Evolutionary conservation across 1,140 invertebrate species (phyloP).

Genomic region (Neotoxoptera formosana): DNA sequence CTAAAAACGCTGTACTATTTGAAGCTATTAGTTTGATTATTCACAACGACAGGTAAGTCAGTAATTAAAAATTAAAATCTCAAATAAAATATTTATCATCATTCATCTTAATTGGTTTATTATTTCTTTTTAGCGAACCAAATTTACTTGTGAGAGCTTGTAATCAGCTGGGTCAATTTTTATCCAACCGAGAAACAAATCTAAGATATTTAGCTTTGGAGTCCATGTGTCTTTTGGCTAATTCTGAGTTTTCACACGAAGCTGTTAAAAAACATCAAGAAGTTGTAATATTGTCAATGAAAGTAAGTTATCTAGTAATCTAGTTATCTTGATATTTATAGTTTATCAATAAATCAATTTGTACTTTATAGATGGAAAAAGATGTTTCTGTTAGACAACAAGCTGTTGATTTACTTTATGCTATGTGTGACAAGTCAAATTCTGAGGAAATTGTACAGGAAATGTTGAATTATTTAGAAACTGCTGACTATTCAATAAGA

Average conservation of each 20-base stretch:
- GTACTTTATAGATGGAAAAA: slow-evolving; percentile 83
- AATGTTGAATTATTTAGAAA: slow-evolving; percentile 99
- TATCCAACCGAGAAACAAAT: slow-evolving; percentile 98
- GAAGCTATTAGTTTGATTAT: slow-evolving; percentile 99
- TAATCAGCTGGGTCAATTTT: slow-evolving; percentile 98
- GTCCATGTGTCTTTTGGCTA: slow-evolving; percentile 99
- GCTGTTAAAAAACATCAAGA: slow-evolving; percentile 99
- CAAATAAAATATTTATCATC: background rate
- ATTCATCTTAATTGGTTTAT: background rate
- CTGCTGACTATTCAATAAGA: slow-evolving; percentile 98
- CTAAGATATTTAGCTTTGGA: slow-evolving; percentile 97
- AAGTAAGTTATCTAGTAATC: slow-evolving; percentile 69
- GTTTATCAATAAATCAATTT: slow-evolving; percentile 42
- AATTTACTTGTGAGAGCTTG: slow-evolving; percentile 97
- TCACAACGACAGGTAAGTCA: slow-evolving; percentile 86
- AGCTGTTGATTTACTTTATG: slow-evolving; percentile 98
- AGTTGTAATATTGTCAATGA: slow-evolving; percentile 98
- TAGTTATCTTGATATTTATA: slow-evolving; percentile 34
- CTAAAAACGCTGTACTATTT: slow-evolving; percentile 99
- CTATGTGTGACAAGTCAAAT: slow-evolving; percentile 99
- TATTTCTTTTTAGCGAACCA: slow-evolving; percentile 77
- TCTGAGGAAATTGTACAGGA: slow-evolving; percentile 99
- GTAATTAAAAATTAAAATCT: background rate
- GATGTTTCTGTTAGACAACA: slow-evolving; percentile 98
- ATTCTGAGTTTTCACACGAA: slow-evolving; percentile 99